Conservation (phyloP, 2,113 vertebrate genomes). For the Tachuris rubrigastra region DNA sequence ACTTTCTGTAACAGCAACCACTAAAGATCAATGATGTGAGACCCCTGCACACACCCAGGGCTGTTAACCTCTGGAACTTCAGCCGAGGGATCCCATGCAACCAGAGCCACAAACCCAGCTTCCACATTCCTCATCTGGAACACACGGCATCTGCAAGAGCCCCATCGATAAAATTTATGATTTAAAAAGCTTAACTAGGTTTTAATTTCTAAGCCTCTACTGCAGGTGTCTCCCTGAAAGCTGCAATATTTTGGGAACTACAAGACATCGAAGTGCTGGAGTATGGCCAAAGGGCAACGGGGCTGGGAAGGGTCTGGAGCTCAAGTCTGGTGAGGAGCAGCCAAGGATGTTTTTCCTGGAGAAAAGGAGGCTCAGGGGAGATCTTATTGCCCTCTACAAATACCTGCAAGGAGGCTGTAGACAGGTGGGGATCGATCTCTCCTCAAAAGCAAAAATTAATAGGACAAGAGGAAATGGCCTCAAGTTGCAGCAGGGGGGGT, state of each 20-base stretch:
- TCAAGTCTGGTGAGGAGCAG: not conserved
- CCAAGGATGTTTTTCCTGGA: not conserved
- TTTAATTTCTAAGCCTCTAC: not conserved
- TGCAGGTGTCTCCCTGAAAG: not conserved
- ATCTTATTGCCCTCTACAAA: not conserved
- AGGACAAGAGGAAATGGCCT: not conserved
- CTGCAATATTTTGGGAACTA: rapidly evolving
- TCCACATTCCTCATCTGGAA: not conserved
- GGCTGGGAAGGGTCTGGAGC: not conserved
- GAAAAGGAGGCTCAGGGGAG: not conserved
- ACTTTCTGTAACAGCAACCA: not conserved
- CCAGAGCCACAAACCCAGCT: not conserved
- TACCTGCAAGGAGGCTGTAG: not conserved
- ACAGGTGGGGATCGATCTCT: rapidly evolving
- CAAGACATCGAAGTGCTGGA: rapidly evolving
- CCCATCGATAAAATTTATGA: not conserved
- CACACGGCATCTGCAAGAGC: not conserved
- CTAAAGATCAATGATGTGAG: slow-evolving; percentile 35
- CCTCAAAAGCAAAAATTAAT: not conserved
- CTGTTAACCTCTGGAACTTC: slow-evolving; percentile 6
- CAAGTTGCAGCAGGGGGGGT: rapidly evolving
- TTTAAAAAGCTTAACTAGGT: rapidly evolving
- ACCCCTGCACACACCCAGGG: not conserved
- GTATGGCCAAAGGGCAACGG: not conserved
- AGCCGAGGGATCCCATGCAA: not conserved